phyloP scores from a whole-genome alignment of 2,797 vertebrate genomes.

The Hemitrygon akajei region DNA sequence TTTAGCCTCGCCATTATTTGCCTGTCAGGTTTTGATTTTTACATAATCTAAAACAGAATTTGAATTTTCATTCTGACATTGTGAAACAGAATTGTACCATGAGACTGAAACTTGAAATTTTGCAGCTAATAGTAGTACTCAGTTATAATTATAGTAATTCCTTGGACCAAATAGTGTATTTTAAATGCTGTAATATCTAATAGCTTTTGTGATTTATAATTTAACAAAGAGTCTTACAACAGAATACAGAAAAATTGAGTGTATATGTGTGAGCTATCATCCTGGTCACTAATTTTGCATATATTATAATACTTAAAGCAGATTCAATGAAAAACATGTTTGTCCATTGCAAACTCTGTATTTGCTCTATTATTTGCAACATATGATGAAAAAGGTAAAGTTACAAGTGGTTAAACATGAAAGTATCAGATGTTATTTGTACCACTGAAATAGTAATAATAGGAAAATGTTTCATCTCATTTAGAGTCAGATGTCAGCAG shows the following conservation, averaged over 20 bases:
- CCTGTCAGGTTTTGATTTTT: too few species aligned
- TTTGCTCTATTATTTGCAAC: not conserved
- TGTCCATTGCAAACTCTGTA: not conserved
- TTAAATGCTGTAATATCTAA: not conserved
- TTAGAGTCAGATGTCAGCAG: conserved; percentile 43
- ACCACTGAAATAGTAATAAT: not conserved
- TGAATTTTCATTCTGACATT: too few species aligned
- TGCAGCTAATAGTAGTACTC: not conserved
- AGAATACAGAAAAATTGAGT: not conserved
- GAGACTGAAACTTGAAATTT: not conserved
- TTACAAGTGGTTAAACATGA: not conserved
- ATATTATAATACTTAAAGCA: not conserved
- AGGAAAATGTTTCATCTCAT: not conserved
- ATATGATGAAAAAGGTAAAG: not conserved
- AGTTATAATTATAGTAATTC: not conserved
- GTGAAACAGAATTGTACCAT: too few species aligned
- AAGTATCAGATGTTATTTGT: not conserved
- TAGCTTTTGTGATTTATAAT: not conserved
- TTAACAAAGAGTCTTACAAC: not conserved
- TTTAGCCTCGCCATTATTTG: too few species aligned
- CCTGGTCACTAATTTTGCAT: not conserved
- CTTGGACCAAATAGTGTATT: not conserved
- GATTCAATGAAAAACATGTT: not conserved
- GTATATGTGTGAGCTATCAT: not conserved
- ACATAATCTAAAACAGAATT: too few species aligned